phyloP scores from a whole-genome alignment of 1,140 invertebrate species.

The Atta colombica region DNA sequence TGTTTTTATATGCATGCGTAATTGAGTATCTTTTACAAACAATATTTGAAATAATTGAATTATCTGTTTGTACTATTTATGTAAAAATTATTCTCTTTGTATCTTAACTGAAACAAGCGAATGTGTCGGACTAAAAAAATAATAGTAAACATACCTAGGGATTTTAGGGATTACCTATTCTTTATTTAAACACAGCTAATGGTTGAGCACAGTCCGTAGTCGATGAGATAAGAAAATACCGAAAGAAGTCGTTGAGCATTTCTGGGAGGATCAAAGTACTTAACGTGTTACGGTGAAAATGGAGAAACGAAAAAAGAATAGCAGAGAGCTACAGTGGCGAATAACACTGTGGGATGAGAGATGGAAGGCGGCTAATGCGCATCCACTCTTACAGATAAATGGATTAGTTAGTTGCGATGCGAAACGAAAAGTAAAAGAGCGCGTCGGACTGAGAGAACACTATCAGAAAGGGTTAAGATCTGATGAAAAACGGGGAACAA shows the following conservation, averaged over 20 bases:
- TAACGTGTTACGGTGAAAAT: conserved; percentile 62
- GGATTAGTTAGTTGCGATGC: conserved; percentile 80
- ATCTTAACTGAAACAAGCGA: conserved; percentile 19
- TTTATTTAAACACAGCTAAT: conserved; percentile 67
- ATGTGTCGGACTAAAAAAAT: not conserved
- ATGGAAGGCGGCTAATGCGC: conserved; percentile 55
- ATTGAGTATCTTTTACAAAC: not conserved
- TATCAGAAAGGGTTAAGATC: conserved; percentile 25
- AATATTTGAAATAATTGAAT: not conserved
- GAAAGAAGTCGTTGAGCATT: conserved; percentile 73
- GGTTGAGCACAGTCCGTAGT: conserved; percentile 47
- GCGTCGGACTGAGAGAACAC: not conserved
- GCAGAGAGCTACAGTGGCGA: conserved; percentile 41
- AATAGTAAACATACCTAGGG: conserved; percentile 8
- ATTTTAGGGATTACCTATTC: conserved; percentile 30
- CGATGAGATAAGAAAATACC: conserved; percentile 69
- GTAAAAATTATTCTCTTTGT: not conserved
- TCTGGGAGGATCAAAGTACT: conserved; percentile 52
- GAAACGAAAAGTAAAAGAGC: conserved; percentile 66
- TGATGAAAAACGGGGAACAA: conserved; percentile 5
- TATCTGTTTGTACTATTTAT: not conserved
- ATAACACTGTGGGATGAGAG: conserved; percentile 62
- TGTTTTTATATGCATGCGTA: not conserved
- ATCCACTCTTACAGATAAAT: conserved; percentile 80
- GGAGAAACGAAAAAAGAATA: conserved; percentile 65